These are phyloP conservation scores for Cynocephalus volans DNA, from an alignment of 2,113 vertebrate genomes.

Conservation along the genomic window DNA sequence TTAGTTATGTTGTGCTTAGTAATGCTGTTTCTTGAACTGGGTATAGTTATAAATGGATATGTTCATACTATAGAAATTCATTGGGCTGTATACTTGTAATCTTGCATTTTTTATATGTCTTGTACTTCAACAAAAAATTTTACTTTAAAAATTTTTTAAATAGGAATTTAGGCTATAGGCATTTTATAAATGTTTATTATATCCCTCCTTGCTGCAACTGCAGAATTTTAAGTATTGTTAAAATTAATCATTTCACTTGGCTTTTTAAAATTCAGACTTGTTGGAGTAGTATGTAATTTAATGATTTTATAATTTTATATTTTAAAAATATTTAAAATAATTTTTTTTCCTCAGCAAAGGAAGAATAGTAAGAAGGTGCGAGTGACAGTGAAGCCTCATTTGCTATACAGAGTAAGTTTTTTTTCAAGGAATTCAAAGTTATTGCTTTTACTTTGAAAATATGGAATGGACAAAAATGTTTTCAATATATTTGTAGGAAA, in stretches of 20 bases:
- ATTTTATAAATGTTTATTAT: conserved; percentile 21
- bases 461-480: conserved; percentile 10
- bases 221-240: conserved; percentile 35
- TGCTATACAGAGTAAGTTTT: conserved; percentile 95
- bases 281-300: not conserved
- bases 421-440: not conserved
- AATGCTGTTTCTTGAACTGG: not conserved
- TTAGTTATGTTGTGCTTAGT: not conserved
- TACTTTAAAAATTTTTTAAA: not conserved
- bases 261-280: conserved; percentile 37
- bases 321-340: conserved; percentile 53
- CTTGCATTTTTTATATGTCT: conserved; percentile 27
- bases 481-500: not conserved
- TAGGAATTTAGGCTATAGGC: not conserved
- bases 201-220: not conserved
- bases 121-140: not conserved
- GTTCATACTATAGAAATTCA: not conserved
- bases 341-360: conserved; percentile 90
- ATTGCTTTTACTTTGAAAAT: conserved; percentile 33
- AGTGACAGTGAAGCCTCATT: conserved; percentile 98
- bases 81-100: not conserved
- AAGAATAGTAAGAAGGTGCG: conserved; percentile 97
- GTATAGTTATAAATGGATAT: not conserved
- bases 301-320: conserved; percentile 55
- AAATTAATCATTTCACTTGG: conserved; percentile 50